Evolutionary conservation across 1,140 invertebrate genomes (phyloP).

Genomic region (Tyrophagus putrescentiae): DNA sequence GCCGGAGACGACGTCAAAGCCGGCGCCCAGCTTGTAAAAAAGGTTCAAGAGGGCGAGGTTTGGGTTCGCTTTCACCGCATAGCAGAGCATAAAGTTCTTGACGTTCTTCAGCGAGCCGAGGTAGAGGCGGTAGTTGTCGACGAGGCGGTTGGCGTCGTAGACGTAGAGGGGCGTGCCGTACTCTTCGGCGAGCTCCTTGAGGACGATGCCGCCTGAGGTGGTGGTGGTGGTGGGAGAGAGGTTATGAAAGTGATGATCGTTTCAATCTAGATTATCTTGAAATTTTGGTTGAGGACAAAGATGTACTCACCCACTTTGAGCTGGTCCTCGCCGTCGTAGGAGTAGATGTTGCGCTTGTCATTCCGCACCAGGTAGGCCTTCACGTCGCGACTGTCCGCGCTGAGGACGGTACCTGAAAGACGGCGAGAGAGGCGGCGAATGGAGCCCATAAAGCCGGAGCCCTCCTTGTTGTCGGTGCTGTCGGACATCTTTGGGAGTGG

Average conservation of each 20-base stretch:
- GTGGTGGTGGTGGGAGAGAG: too few relatives aligned
- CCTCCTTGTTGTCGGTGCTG: background rate
- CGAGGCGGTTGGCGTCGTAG: conserved; percentile 15
- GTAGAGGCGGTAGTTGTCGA: conserved; percentile 17
- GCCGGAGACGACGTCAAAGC: conserved; percentile 28
- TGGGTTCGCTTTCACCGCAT: conserved; percentile 25
- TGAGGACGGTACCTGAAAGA: conserved; percentile 12
- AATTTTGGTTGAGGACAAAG: too few relatives aligned
- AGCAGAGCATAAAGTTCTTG: conserved; percentile 19
- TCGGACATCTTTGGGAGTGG: too few relatives aligned
- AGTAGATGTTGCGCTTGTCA: conserved; percentile 3
- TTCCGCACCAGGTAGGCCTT: background rate
- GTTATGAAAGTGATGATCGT: too few relatives aligned
- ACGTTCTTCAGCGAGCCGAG: conserved; percentile 11
- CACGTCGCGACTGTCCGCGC: background rate
- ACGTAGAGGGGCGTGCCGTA: conserved; percentile 21
- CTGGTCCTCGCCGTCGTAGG: conserved; percentile 16
- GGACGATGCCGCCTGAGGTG: conserved; percentile 9
- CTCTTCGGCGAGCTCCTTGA: conserved; percentile 13
- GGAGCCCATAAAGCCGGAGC: conserved; percentile 5
- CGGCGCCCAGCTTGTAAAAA: conserved; percentile 22
- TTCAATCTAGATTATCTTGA: too few relatives aligned
- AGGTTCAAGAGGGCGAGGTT: conserved; percentile 25
- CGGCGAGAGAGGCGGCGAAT: conserved; percentile 18
- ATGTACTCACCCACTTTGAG: background rate